Percentiles rank a stretch among this genome's conserved stretches.
Evolutionary conservation across 2,113 vertebrate species (phyloP).

Genomic region (Ginglymostoma cirratum): DNA sequence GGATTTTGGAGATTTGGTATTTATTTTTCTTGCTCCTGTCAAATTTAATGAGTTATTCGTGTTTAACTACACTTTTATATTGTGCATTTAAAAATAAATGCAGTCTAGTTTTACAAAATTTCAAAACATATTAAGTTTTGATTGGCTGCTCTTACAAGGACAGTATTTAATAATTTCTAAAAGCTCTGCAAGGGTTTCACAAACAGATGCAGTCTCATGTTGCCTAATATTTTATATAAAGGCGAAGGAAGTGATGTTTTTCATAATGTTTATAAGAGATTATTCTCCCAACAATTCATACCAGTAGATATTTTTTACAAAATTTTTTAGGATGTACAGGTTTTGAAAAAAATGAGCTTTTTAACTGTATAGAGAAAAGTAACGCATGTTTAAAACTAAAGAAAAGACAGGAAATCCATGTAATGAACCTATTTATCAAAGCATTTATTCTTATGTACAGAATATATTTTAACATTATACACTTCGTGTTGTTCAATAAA

Average conservation of each 20-base stretch:
- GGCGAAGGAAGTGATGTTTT: background rate
- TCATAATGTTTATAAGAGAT: background rate
- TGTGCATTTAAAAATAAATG: background rate
- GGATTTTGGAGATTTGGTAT: background rate
- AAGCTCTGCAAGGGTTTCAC: background rate
- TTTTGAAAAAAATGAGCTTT: background rate
- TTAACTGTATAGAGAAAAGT: background rate
- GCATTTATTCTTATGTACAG: slow-evolving; percentile 8
- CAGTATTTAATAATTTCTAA: background rate
- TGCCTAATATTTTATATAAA: background rate
- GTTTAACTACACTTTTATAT: background rate
- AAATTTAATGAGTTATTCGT: background rate
- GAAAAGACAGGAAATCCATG: background rate
- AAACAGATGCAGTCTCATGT: background rate
- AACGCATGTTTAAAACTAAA: background rate
- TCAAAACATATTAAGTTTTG: background rate
- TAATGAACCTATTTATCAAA: background rate
- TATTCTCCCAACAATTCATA: background rate
- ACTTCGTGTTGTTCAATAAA: background rate
- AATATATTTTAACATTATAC: slow-evolving; percentile 6
- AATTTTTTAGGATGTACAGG: background rate
- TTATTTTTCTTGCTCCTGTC: background rate
- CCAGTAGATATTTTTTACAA: background rate
- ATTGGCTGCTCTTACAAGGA: background rate
- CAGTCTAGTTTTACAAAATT: slow-evolving; percentile 11